These are phyloP conservation scores for Calcarius ornatus DNA, from an alignment of 2,113 vertebrate genomes.

Conservation along the genomic window DNA sequence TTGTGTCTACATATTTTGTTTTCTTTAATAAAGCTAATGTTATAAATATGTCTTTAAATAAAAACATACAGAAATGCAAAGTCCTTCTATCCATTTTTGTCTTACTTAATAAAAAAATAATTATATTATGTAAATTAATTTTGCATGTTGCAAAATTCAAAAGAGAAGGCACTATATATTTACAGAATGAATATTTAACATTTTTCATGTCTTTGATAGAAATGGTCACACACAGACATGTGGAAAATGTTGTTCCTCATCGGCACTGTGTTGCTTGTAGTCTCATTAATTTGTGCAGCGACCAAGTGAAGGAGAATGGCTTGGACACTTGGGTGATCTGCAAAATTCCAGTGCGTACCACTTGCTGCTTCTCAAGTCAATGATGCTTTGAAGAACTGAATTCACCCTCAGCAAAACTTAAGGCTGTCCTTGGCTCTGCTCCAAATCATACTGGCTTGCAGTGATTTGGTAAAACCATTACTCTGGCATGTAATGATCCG, in stretches of 20 bases:
- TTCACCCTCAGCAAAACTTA: not conserved
- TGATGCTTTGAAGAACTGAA: not conserved
- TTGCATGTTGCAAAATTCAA: not conserved
- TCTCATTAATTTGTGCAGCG: rapidly evolving
- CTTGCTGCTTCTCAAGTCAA: not conserved
- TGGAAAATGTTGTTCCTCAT: not conserved
- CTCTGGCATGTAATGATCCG: not conserved
- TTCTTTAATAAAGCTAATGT: not conserved
- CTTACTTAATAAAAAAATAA: not conserved
- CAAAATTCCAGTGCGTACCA: not conserved
- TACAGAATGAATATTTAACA: not conserved
- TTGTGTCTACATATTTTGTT: not conserved
- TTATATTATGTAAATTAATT: not conserved
- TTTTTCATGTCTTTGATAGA: not conserved
- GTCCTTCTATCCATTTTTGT: not conserved
- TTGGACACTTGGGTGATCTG: not conserved
- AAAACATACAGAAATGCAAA: not conserved
- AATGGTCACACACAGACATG: not conserved
- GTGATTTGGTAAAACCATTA: not conserved
- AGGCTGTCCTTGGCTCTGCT: not conserved
- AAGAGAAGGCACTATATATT: not conserved
- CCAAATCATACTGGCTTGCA: not conserved
- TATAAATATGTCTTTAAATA: not conserved
- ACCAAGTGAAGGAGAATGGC: not conserved
- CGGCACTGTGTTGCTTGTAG: rapidly evolving